Evolutionary conservation across 2,888 invertebrate species (phyloP).

Genomic region (Arctia plantaginis): DNA sequence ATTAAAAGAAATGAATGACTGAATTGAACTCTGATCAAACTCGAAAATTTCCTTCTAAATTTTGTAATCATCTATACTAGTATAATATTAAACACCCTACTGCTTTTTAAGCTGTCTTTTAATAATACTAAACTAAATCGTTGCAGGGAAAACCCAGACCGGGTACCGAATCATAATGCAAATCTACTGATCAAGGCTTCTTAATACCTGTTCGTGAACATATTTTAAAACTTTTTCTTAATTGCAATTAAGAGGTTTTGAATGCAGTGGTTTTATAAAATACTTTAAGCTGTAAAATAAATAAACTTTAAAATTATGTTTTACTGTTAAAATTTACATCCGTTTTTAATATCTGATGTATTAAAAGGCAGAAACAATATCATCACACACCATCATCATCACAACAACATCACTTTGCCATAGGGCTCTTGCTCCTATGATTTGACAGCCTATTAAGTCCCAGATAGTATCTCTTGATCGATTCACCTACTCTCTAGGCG

Average conservation of each 20-base stretch:
- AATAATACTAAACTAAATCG: neutral
- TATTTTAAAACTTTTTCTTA: too few species aligned
- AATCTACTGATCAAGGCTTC: neutral
- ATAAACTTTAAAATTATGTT: neutral
- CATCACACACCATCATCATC: too few species aligned
- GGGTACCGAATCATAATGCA: neutral
- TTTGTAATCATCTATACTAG: too few species aligned
- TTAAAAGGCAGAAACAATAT: neutral
- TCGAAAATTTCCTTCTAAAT: too few species aligned
- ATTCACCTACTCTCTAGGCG: neutral
- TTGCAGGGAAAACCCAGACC: neutral
- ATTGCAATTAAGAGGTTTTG: neutral
- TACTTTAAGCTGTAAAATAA: neutral
- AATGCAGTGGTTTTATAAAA: neutral
- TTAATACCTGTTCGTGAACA: neutral
- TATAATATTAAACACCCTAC: neutral
- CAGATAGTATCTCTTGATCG: neutral
- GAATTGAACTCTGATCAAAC: neutral
- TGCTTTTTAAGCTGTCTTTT: neutral
- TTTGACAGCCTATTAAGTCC: neutral
- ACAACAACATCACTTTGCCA: too few species aligned
- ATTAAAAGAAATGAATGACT: neutral
- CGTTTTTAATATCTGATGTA: neutral
- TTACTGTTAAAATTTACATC: neutral
- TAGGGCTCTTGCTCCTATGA: too few species aligned